Base-by-base conservation (phyloP, 2,113 vertebrate genomes). In the Panthera tigris region DNA sequence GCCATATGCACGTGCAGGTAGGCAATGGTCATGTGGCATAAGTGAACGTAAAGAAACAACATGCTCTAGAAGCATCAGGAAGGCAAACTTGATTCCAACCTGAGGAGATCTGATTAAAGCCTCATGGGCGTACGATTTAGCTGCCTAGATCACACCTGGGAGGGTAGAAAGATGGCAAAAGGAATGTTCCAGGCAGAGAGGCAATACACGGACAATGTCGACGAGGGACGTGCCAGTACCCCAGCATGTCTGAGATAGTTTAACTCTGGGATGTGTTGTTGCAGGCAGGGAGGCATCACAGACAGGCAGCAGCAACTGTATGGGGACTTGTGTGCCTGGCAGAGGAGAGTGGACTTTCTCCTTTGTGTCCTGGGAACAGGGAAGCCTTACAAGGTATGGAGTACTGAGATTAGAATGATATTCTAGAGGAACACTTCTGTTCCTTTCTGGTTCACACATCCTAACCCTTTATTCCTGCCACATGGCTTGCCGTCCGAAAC, bases 51-150 rank as follows among this genome's bases (percentile, higher is more conserved):
- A 63, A 50, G 31, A 68, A 76, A 41, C 1, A 29, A 39, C 4
- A 4, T 0, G 0, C 7, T 57, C 8, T 0, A 1, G 36, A 63
- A 84, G 33, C 5, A 18, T 11, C 25, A 1, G 78, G 73, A 78
- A 81, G 65, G 94, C 27, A 33, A 39, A 71, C 45, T 31, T 19
- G 36, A 52, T 57, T 92, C 91, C 76, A 45, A 25, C 36, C 7
- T 14, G 19, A 80, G 63, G 39, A 87, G 52, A 68, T 19, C 31
- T 31, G 73, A 45, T n/a, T 31, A 94, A 90, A 95, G 36, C 33
- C 16, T 65, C 31, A 1, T 0, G 14, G 61, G 61, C 4, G 0
- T 48, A 21, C 11, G 4, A 15, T 27, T 76, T 39, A 29, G 48
- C 25, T 36, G 31, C 65, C 39, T 85, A 50, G 5, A 9, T n/a